Conservation (phyloP, 64 coral and sea anemone species). For the Stichodactyla mertensii region DNA sequence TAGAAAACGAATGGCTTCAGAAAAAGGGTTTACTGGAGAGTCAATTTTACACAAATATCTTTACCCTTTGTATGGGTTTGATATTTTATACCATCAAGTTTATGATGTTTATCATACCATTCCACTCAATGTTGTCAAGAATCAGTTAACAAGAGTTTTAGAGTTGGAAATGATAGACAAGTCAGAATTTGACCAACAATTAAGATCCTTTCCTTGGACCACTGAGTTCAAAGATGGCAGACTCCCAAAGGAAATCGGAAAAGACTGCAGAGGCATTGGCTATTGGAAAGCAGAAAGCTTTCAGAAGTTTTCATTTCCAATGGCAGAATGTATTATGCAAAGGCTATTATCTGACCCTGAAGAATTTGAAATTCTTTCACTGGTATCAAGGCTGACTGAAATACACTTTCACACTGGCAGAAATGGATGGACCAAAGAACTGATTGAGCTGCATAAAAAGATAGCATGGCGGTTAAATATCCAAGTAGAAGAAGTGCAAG, state of each 20-base stretch:
- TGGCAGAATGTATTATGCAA: constrained; percentile 44
- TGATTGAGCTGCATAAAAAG: constrained; percentile 47
- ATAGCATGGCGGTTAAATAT: constrained; percentile 52
- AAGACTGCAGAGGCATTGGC: constrained; percentile 31
- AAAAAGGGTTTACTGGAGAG: constrained; percentile 24
- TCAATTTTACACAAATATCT: constrained; percentile 36
- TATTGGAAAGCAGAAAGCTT: constrained; percentile 55
- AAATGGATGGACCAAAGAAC: constrained; percentile 28
- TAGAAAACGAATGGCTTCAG: constrained; percentile 40
- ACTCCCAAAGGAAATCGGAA: constrained; percentile 31
- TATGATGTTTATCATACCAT: constrained; percentile 61
- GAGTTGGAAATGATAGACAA: constrained; percentile 41
- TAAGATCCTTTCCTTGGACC: constrained; percentile 46
- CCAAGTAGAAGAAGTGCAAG: constrained; percentile 60
- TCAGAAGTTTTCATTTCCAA: constrained; percentile 56
- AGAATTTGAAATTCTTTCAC: constrained; percentile 49
- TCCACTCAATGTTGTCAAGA: constrained; percentile 52
- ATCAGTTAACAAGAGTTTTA: constrained; percentile 29
- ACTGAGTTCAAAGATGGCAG: constrained; percentile 39
- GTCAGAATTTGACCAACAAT: constrained; percentile 32
- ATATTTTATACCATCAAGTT: constrained; percentile 41
- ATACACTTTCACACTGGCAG: constrained; percentile 59
- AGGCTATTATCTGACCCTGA: neutral
- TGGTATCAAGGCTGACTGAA: constrained; percentile 40
- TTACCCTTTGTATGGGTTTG: constrained; percentile 48